Conservation (phyloP, 2,113 vertebrate genomes). For the Micronisus gabar region DNA sequence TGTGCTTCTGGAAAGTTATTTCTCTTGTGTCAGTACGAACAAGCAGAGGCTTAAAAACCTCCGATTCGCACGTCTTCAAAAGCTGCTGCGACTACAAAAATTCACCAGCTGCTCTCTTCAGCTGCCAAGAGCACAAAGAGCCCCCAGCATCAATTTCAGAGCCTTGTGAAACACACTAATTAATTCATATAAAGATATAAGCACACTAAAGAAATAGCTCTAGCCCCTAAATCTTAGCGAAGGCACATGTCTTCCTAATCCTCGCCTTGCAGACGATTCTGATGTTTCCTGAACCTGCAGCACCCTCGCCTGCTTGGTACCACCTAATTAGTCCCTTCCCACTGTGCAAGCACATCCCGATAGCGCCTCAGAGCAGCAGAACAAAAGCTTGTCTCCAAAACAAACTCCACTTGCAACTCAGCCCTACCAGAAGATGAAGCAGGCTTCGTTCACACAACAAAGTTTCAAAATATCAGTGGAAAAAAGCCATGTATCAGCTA, state of each 20-base stretch:
- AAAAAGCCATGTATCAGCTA: background rate
- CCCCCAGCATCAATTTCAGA: background rate
- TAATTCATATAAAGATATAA: background rate
- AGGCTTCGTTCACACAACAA: background rate
- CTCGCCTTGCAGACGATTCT: background rate
- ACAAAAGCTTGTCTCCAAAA: background rate
- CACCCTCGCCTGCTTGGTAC: background rate
- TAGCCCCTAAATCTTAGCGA: background rate
- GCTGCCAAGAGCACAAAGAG: background rate
- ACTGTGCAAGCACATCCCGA: too few species aligned
- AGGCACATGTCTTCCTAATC: background rate
- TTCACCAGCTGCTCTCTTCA: background rate
- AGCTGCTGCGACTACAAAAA: background rate
- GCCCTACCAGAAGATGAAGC: background rate
- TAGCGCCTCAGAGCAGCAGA: background rate
- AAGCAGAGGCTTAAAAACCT: background rate
- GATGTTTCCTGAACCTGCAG: background rate
- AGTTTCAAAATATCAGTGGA: background rate
- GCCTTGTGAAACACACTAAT: background rate
- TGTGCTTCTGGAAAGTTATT: background rate
- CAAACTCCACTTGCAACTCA: background rate
- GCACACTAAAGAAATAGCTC: background rate
- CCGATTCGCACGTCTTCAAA: background rate
- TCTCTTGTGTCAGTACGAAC: background rate
- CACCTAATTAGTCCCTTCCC: background rate